Evolutionary conservation across 2,797 vertebrate genomes (phyloP).

Genomic region (Spea hammondii): DNA sequence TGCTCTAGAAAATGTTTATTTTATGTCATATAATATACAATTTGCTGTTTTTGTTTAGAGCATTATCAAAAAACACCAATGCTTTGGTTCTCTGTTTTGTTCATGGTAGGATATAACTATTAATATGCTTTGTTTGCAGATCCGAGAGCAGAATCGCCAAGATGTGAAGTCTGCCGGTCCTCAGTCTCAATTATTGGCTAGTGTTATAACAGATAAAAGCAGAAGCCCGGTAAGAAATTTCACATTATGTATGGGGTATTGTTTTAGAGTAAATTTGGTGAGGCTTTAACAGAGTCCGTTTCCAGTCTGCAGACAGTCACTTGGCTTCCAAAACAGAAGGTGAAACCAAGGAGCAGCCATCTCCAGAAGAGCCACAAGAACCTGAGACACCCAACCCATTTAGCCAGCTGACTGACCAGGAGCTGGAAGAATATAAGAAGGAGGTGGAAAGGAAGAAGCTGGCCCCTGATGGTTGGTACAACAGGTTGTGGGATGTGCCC

Average conservation of each 20-base stretch:
- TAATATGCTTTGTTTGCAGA: conserved; percentile 65
- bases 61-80: too few relatives aligned
- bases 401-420: conserved; percentile 92
- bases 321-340: conserved; percentile 60
- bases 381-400: conserved; percentile 91
- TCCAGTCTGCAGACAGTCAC: conserved; percentile 81
- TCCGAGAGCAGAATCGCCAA: conserved; percentile 93
- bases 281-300: conserved; percentile 29
- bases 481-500: neutral
- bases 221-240: conserved; percentile 72
- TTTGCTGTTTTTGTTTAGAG: too few relatives aligned
- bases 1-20: too few relatives aligned
- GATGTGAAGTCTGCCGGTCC: conserved; percentile 94
- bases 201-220: conserved; percentile 85
- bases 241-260: neutral
- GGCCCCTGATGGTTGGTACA: conserved; percentile 74
- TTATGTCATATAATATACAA: too few relatives aligned
- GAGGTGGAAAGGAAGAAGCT: conserved; percentile 92
- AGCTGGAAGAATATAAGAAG: conserved; percentile 91
- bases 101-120: too few relatives aligned
- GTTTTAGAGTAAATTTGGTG: neutral
- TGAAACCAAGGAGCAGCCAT: conserved; percentile 58
- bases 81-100: too few relatives aligned
- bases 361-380: conserved; percentile 66
- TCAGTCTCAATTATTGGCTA: conserved; percentile 89